Evolutionary conservation across 2,888 invertebrate species (phyloP).

Genomic region (Vandiemenella viatica): DNA sequence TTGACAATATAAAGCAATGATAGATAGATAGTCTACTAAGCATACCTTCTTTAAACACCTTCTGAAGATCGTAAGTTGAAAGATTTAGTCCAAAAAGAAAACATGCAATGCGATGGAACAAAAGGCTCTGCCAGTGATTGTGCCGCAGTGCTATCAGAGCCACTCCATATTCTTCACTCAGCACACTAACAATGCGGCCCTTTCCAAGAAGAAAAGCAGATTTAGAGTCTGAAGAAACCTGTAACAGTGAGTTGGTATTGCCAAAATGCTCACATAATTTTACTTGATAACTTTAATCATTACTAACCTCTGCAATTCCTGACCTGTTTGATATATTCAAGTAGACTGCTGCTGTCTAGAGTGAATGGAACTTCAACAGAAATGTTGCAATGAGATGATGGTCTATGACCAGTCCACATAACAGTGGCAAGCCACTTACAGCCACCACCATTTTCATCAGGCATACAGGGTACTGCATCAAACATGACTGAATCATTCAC

Average conservation of each 20-base stretch:
- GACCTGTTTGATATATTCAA: too few species aligned
- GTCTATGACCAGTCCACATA: conserved; percentile 20
- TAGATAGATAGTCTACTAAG: too few species aligned
- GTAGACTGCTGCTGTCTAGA: too few species aligned
- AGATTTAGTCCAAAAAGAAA: conserved; percentile 13
- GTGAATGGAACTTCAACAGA: too few species aligned
- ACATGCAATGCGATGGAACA: conserved; percentile 21
- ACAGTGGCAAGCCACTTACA: conserved; percentile 22
- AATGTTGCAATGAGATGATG: too few species aligned
- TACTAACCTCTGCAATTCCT: too few species aligned
- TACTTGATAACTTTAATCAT: too few species aligned
- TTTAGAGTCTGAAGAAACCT: conserved; percentile 19
- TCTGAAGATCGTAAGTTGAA: conserved; percentile 9
- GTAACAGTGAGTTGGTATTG: too few species aligned
- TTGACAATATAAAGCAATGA: too few species aligned
- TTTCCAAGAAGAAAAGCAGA: conserved; percentile 19
- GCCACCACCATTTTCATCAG: conserved; percentile 18
- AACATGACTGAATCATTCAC: conserved; percentile 17
- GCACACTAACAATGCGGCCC: conserved; percentile 19
- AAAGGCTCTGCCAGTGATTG: conserved; percentile 20
- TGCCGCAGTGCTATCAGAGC: conserved; percentile 19
- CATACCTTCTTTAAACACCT: conserved; percentile 16
- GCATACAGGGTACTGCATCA: conserved; percentile 22
- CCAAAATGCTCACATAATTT: too few species aligned
- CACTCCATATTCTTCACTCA: conserved; percentile 21